phyloP scores from a whole-genome alignment of 2,888 invertebrate genomes.

The Brenthis daphne region DNA sequence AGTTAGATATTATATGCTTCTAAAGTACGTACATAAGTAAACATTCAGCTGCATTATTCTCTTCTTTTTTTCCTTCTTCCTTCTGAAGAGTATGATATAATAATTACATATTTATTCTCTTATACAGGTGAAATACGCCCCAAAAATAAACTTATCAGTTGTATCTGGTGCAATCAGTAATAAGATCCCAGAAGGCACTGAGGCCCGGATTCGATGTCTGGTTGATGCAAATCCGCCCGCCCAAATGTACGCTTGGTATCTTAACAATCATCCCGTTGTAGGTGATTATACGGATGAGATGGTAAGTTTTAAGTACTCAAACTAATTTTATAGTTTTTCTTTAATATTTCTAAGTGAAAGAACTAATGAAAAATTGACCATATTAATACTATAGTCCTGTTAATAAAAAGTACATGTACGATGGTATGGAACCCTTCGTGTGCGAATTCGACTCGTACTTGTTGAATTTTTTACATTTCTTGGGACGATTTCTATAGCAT shows the following conservation, averaged over 20 bases:
- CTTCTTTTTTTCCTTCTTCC: background rate
- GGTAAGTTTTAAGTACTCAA: slow-evolving; percentile 64
- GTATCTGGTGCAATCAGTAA: slow-evolving; percentile 51
- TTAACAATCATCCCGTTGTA: slow-evolving; percentile 90
- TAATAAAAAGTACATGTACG: too few relatives aligned
- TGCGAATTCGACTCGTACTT: too few relatives aligned
- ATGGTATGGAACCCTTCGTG: too few relatives aligned
- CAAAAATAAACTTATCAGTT: slow-evolving; percentile 87
- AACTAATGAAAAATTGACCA: too few relatives aligned
- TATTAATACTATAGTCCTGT: too few relatives aligned
- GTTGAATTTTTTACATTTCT: too few relatives aligned
- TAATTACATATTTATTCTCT: background rate
- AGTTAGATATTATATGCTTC: background rate
- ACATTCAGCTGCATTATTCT: too few relatives aligned
- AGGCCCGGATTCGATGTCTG: slow-evolving; percentile 83
- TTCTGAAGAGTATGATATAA: background rate
- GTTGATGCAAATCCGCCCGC: slow-evolving; percentile 94
- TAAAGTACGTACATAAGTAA: background rate
- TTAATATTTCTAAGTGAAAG: background rate
- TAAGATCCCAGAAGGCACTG: slow-evolving; percentile 63
- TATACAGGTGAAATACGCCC: slow-evolving; percentile 92
- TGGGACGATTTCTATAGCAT: too few relatives aligned
- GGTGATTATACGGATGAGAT: slow-evolving; percentile 93
- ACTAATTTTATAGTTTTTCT: background rate
- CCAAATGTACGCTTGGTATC: slow-evolving; percentile 91